Percentiles rank a stretch among this genome's conserved stretches.
phyloP scores from a whole-genome alignment of 1,140 invertebrate genomes.

The Periplaneta americana region DNA sequence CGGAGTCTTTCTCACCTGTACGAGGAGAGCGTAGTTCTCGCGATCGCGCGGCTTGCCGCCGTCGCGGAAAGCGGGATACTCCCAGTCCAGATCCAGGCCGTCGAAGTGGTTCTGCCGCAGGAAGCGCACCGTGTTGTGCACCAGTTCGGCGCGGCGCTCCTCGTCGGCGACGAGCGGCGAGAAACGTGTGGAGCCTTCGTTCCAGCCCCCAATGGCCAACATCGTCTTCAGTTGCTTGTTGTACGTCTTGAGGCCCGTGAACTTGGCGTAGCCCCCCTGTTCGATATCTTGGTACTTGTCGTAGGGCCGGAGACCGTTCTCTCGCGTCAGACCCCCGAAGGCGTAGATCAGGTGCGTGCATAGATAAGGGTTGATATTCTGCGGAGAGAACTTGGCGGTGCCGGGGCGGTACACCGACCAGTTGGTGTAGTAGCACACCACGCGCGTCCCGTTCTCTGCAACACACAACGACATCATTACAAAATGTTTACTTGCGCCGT shows the following conservation, averaged over 20 bases:
- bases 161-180: constrained; percentile 78
- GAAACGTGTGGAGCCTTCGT: constrained; percentile 86
- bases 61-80: constrained; percentile 88
- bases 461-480: no score
- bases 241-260: constrained; percentile 86
- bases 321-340: constrained; percentile 87
- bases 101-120: constrained; percentile 90
- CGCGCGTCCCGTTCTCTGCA: constrained; percentile 25
- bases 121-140: constrained; percentile 82
- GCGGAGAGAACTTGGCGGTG: constrained; percentile 84
- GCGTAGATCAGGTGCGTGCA: constrained; percentile 95
- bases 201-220: constrained; percentile 94
- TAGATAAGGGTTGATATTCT: constrained; percentile 93
- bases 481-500: no score
- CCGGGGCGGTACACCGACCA: constrained; percentile 87
- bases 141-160: constrained; percentile 70
- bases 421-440: constrained; percentile 93
- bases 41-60: constrained; percentile 86
- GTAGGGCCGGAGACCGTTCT: constrained; percentile 84
- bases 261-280: constrained; percentile 94
- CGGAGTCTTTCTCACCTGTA: constrained; percentile 59
- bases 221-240: constrained; percentile 90
- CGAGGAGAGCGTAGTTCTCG: constrained; percentile 83
- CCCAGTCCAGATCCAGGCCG: constrained; percentile 95
- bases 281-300: constrained; percentile 95